Evolutionary conservation across 2,797 vertebrate species (phyloP).

Genomic region (Amblyopsis hoosieri): DNA sequence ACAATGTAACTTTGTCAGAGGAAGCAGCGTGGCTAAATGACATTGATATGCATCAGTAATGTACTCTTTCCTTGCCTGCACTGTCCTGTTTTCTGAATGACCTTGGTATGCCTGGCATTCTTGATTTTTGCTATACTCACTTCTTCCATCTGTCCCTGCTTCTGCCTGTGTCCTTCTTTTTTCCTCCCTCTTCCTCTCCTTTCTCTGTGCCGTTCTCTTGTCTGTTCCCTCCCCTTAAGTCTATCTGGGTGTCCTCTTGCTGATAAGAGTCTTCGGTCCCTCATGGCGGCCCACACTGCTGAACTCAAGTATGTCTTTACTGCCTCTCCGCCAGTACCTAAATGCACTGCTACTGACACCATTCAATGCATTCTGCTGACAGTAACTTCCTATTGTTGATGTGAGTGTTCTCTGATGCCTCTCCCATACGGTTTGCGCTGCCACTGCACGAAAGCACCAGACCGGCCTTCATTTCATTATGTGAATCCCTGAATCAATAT

Average conservation of each 20-base stretch:
- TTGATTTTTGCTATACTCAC: conserved; percentile 55
- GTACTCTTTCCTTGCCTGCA: conserved; percentile 56
- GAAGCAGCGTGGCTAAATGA: conserved; percentile 49
- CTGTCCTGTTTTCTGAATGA: conserved; percentile 66
- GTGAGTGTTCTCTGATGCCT: conserved; percentile 37
- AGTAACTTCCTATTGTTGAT: conserved; percentile 45
- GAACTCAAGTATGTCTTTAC: conserved; percentile 98
- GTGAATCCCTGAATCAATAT: background rate
- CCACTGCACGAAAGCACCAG: conserved; percentile 11
- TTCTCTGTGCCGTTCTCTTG: conserved; percentile 19
- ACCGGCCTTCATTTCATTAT: too few relatives aligned
- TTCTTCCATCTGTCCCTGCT: conserved; percentile 3
- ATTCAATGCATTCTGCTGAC: conserved; percentile 48
- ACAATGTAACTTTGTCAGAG: conserved; percentile 42
- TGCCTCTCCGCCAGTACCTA: conserved; percentile 50
- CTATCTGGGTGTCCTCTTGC: conserved; percentile 99
- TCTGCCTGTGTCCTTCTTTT: conserved; percentile 30
- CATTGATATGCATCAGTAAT: conserved; percentile 69
- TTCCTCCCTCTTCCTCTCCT: conserved; percentile 35
- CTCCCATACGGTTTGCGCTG: conserved; percentile 36
- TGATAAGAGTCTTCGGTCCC: conserved; percentile 99
- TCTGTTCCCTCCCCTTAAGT: conserved; percentile 78
- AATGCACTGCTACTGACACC: conserved; percentile 45
- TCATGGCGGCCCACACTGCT: conserved; percentile 99
- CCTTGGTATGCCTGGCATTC: conserved; percentile 69